Conservation (phyloP, 2,888 invertebrate species). For the Drosophila borealis region DNA sequence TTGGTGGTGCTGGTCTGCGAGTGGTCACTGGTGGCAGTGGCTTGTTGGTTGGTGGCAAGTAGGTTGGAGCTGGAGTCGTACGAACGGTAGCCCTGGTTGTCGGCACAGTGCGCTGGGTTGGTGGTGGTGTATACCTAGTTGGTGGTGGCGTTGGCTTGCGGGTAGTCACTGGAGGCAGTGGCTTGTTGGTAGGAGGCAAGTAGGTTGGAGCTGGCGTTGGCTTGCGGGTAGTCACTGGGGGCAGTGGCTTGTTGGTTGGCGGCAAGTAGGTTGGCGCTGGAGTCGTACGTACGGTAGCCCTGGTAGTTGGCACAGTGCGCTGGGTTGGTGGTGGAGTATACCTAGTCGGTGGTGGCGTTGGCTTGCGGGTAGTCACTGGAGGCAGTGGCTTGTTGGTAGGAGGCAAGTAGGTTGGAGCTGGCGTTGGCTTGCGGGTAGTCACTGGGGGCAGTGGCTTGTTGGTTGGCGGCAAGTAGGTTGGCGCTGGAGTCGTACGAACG, state of each 20-base stretch:
- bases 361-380: slow-evolving; percentile 44
- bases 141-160: slow-evolving; percentile 37
- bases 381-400: slow-evolving; percentile 45
- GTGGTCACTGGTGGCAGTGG: slow-evolving; percentile 55
- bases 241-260: slow-evolving; percentile 49
- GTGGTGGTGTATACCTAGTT: slow-evolving; percentile 16
- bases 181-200: slow-evolving; percentile 57
- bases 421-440: slow-evolving; percentile 14
- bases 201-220: slow-evolving; percentile 30
- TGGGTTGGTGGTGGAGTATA: not conserved
- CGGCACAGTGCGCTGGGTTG: slow-evolving; percentile 22
- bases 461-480: slow-evolving; percentile 6
- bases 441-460: slow-evolving; percentile 7
- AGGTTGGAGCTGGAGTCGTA: slow-evolving; percentile 43
- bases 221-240: slow-evolving; percentile 50
- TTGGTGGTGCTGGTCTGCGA: slow-evolving; percentile 38
- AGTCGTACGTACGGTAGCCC: slow-evolving; percentile 18
- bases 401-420: slow-evolving; percentile 56
- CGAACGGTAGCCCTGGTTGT: slow-evolving; percentile 12
- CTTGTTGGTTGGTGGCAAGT: slow-evolving; percentile 56
- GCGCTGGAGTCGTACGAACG: slow-evolving; percentile 17
- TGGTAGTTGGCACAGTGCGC: slow-evolving; percentile 27
- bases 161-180: slow-evolving; percentile 50
- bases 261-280: slow-evolving; percentile 55
- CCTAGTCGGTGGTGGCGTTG: slow-evolving; percentile 42